Percentiles rank a stretch among this genome's conserved stretches.
phyloP scores from a whole-genome alignment of 2,888 invertebrate genomes.

The Drosophila neotestacea region DNA sequence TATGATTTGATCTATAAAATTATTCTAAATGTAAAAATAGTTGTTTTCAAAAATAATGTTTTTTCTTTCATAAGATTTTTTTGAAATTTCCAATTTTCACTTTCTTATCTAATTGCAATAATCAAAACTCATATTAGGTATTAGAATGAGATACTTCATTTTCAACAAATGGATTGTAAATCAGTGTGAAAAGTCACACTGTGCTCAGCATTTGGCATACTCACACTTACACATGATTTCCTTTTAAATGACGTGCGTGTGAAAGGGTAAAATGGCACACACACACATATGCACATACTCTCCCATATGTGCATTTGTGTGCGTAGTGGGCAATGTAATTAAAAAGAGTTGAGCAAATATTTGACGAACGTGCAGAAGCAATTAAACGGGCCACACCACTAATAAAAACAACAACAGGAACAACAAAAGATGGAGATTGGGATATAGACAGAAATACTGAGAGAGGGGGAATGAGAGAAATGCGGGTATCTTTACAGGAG shows the following conservation, averaged over 20 bases:
- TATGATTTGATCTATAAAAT: no score
- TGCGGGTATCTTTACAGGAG: constrained; percentile 38
- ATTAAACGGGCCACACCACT: constrained; percentile 62
- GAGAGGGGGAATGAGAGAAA: constrained; percentile 8
- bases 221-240: constrained; percentile 27
- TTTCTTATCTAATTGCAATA: not conserved
- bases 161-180: constrained; percentile 7
- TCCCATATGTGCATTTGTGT: constrained; percentile 23
- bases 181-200: constrained; percentile 32
- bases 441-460: constrained; percentile 1
- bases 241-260: constrained; percentile 48
- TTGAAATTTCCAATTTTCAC: no score
- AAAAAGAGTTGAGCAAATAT: constrained; percentile 79
- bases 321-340: constrained; percentile 69
- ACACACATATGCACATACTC: constrained; percentile 1
- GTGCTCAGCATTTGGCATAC: constrained; percentile 25
- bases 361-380: constrained; percentile 78
- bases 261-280: constrained; percentile 53
- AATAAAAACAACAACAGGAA: constrained; percentile 41
- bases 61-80: no score
- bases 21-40: no score
- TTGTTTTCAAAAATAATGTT: no score
- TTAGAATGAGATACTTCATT: not conserved
- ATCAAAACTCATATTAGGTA: not conserved
- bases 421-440: constrained; percentile 10